Percentiles rank a stretch among this genome's conserved stretches.
phyloP scores from a whole-genome alignment of 2,888 invertebrate genomes.

The Lasiommata megera region DNA sequence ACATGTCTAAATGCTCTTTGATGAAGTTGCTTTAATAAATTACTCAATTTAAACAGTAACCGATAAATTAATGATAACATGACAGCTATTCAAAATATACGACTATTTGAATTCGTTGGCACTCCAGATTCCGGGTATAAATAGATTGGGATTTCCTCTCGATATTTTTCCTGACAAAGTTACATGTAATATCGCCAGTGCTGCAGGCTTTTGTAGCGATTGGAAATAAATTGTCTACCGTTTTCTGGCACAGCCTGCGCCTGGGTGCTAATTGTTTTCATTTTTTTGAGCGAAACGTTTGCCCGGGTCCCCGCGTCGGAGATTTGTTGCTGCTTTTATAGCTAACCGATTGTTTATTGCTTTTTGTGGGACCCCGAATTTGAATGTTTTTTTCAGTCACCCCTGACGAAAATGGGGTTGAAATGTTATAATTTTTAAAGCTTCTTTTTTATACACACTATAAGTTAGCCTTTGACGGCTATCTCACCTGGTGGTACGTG shows the following conservation, averaged over 20 bases:
- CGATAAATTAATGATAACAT: background rate
- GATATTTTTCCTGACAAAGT: slow-evolving; percentile 46
- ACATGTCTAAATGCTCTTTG: too few relatives aligned
- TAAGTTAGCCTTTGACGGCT: too few relatives aligned
- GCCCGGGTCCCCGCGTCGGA: slow-evolving; percentile 41
- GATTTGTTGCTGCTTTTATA: slow-evolving; percentile 44
- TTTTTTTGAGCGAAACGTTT: slow-evolving; percentile 46
- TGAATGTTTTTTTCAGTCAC: slow-evolving; percentile 34
- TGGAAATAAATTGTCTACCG: slow-evolving; percentile 64
- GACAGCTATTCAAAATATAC: slow-evolving; percentile 2
- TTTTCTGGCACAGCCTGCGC: slow-evolving; percentile 37
- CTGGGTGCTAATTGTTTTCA: slow-evolving; percentile 56
- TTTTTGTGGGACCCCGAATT: slow-evolving; percentile 38
- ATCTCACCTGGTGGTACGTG: too few relatives aligned
- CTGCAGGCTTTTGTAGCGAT: slow-evolving; percentile 47
- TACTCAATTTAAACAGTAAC: too few relatives aligned
- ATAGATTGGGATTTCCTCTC: slow-evolving; percentile 37
- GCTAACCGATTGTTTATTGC: slow-evolving; percentile 45
- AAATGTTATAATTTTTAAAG: too few relatives aligned
- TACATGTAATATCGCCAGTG: slow-evolving; percentile 49
- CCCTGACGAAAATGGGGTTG: too few relatives aligned
- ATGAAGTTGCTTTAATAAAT: too few relatives aligned
- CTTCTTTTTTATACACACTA: too few relatives aligned
- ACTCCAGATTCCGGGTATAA: slow-evolving; percentile 1
- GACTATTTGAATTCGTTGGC: slow-evolving; percentile 7